Conservation (phyloP, 2,797 vertebrate genomes). For the Sparus aurata region DNA sequence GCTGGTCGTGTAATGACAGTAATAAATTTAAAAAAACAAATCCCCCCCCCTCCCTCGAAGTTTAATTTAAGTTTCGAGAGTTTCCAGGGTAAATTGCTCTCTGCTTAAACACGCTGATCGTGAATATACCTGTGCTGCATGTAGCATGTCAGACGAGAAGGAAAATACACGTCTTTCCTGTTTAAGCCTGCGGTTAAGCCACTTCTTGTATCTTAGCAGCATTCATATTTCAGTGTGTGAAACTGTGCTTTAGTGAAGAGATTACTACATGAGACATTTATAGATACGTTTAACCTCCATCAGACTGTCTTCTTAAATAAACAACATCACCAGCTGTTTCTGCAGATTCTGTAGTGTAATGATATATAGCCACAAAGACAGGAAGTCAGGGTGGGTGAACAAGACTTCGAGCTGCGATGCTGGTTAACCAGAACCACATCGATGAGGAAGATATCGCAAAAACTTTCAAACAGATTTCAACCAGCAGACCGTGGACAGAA, state of each 20-base stretch:
- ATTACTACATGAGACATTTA: slow-evolving; percentile 1
- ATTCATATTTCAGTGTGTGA: slow-evolving; percentile 6
- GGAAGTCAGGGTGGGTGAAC: not conserved
- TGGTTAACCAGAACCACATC: too few relatives aligned
- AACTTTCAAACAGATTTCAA: not conserved
- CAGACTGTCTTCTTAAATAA: not conserved
- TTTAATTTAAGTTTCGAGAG: slow-evolving; percentile 67
- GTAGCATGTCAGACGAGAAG: not conserved
- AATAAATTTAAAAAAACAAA: slow-evolving; percentile 71
- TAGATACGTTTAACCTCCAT: not conserved
- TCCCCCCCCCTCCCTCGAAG: slow-evolving; percentile 29
- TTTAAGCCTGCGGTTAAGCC: slow-evolving; percentile 3
- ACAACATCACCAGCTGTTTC: not conserved
- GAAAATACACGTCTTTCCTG: not conserved
- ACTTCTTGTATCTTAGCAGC: not conserved
- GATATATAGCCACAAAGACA: not conserved
- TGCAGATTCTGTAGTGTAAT: not conserved
- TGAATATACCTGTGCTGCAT: slow-evolving; percentile 11
- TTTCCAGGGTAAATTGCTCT: slow-evolving; percentile 22
- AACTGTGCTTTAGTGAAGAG: not conserved
- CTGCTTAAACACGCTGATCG: slow-evolving; percentile 8
- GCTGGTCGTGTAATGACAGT: slow-evolving; percentile 78
- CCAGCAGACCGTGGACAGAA: too few relatives aligned
- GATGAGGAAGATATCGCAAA: not conserved
- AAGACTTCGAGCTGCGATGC: not conserved